These are phyloP conservation scores for Microdon myrmicae DNA, from an alignment of 2,888 invertebrate species.

Conservation along the genomic window DNA sequence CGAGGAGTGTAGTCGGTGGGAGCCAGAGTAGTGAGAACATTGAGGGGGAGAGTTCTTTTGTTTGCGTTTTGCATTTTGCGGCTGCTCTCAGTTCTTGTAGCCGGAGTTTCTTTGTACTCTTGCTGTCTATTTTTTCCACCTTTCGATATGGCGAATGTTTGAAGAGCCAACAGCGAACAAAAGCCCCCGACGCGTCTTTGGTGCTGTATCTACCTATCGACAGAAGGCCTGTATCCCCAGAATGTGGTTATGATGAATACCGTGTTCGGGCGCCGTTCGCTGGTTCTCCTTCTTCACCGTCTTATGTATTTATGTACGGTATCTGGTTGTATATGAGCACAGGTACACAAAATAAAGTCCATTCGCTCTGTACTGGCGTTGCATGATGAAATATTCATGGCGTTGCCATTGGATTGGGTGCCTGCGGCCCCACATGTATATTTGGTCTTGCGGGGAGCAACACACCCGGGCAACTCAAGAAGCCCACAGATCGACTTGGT, in stretches of 20 bases:
- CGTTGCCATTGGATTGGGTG: slow-evolving; percentile 47
- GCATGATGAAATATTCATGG: slow-evolving; percentile 50
- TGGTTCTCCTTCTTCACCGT: not conserved
- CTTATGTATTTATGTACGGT: slow-evolving; percentile 19
- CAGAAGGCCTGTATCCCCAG: slow-evolving; percentile 10
- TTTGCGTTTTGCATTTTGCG: slow-evolving; percentile 16
- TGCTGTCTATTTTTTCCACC: slow-evolving; percentile 8
- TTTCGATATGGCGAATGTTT: slow-evolving; percentile 45
- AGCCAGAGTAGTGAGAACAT: too few species aligned
- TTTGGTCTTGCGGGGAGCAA: slow-evolving; percentile 24
- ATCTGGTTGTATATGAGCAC: slow-evolving; percentile 46
- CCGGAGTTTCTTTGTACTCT: slow-evolving; percentile 12
- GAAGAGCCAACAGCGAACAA: slow-evolving; percentile 32
- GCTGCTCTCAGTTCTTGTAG: slow-evolving; percentile 31
- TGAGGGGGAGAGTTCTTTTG: too few species aligned
- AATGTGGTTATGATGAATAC: slow-evolving; percentile 44
- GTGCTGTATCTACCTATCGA: slow-evolving; percentile 19
- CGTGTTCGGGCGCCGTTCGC: slow-evolving; percentile 22
- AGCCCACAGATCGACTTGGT: slow-evolving; percentile 11
- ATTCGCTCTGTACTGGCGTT: slow-evolving; percentile 41
- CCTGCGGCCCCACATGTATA: slow-evolving; percentile 29
- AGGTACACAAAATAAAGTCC: slow-evolving; percentile 41
- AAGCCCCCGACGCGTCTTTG: slow-evolving; percentile 22
- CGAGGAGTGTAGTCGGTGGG: slow-evolving; percentile 40
- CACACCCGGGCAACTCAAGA: slow-evolving; percentile 23